These are phyloP conservation scores for Pachydiplax longipennis DNA, from an alignment of 2,888 invertebrate genomes.

Conservation along the genomic window DNA sequence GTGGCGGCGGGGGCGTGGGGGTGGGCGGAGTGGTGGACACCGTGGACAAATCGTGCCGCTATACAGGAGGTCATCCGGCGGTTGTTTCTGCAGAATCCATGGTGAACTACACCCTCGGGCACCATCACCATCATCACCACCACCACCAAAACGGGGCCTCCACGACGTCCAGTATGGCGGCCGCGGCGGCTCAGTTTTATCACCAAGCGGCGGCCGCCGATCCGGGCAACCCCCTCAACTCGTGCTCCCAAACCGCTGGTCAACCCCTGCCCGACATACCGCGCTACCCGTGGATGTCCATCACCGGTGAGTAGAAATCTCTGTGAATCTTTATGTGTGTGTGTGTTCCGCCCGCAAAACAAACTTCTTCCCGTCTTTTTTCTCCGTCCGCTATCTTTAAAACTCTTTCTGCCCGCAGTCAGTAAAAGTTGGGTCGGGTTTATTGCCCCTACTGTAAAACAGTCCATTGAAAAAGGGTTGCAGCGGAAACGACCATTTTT, in stretches of 20 bases:
- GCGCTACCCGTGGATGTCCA: slow-evolving; percentile 95
- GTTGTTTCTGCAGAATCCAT: slow-evolving; percentile 69
- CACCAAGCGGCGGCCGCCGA: slow-evolving; percentile 81
- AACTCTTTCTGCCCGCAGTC: not conserved
- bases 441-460: slow-evolving; percentile 33
- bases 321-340: not conserved
- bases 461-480: slow-evolving; percentile 33
- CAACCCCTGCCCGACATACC: slow-evolving; percentile 92
- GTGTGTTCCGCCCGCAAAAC: not conserved
- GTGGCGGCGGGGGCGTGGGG: slow-evolving; percentile 69
- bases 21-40: slow-evolving; percentile 70
- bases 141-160: slow-evolving; percentile 64
- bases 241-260: slow-evolving; percentile 80
- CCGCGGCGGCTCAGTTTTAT: slow-evolving; percentile 84
- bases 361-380: not conserved
- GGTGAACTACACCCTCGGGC: slow-evolving; percentile 82
- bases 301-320: slow-evolving; percentile 78
- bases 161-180: slow-evolving; percentile 75
- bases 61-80: slow-evolving; percentile 65
- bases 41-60: slow-evolving; percentile 83
- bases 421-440: slow-evolving; percentile 21
- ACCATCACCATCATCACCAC: slow-evolving; percentile 67
- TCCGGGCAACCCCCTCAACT: slow-evolving; percentile 78
- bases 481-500: slow-evolving; percentile 23
- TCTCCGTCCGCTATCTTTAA: not conserved